Evolutionary conservation across 2,113 vertebrate genomes (phyloP).

Genomic region (Martes martes): DNA sequence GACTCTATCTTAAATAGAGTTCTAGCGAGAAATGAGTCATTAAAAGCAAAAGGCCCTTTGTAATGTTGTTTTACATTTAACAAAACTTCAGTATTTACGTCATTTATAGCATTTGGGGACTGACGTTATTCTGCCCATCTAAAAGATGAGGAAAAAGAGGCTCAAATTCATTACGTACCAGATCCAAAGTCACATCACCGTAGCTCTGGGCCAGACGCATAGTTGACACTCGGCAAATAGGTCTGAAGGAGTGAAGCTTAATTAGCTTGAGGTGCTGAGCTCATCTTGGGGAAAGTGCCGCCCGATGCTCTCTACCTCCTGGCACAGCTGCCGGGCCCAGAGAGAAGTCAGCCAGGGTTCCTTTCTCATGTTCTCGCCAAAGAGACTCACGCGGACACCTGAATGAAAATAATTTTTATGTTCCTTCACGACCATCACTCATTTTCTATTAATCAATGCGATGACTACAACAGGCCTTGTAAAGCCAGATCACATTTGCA

Average conservation of each 20-base stretch:
- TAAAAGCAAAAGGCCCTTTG: background rate
- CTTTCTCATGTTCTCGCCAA: constrained; percentile 29
- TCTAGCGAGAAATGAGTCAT: background rate
- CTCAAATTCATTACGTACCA: background rate
- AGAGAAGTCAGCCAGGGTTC: constrained; percentile 56
- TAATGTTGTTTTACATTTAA: background rate
- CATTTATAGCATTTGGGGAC: background rate
- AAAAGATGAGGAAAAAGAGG: background rate
- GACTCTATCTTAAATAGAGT: background rate
- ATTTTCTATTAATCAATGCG: constrained; percentile 68
- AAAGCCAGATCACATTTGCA: constrained; percentile 53
- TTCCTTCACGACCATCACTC: constrained; percentile 65
- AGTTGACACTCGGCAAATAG: background rate
- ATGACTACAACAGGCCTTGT: constrained; percentile 53
- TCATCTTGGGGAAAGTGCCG: constrained; percentile 64
- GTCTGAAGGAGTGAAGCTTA: constrained; percentile 29
- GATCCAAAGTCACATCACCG: background rate
- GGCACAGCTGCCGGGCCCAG: background rate
- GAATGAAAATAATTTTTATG: constrained; percentile 66
- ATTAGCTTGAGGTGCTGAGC: constrained; percentile 64
- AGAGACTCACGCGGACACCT: constrained; percentile 45
- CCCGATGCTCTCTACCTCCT: background rate
- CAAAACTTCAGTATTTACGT: background rate
- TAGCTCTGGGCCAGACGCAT: background rate
- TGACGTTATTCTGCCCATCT: background rate